A percentile compares a stretch with the other conserved stretches of the same genome.
Evolutionary conservation across 2,113 vertebrate species (phyloP).

Genomic region (Corythornis madagascariensis): DNA sequence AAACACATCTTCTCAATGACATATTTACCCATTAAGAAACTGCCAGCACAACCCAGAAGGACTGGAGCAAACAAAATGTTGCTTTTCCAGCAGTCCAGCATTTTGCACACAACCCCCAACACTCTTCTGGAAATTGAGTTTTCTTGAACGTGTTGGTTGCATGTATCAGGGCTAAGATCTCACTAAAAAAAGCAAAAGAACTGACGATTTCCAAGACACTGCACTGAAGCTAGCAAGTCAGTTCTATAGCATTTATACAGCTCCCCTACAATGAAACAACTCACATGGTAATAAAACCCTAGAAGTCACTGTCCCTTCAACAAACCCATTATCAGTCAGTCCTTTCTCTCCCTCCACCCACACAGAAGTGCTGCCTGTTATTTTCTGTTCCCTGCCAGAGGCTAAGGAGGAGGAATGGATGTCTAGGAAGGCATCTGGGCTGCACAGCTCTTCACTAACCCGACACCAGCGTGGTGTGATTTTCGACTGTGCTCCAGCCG

Average conservation of each 20-base stretch:
- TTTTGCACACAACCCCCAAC: background rate
- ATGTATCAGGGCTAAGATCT: background rate
- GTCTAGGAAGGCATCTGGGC: constrained; percentile 46
- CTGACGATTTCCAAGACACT: background rate
- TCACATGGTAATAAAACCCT: background rate
- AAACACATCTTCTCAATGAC: background rate
- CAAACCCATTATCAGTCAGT: background rate
- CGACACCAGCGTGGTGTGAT: background rate
- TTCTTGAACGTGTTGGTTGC: background rate
- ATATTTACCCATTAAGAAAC: background rate
- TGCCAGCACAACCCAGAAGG: background rate
- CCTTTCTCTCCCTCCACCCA: background rate
- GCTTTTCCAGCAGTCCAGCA: background rate
- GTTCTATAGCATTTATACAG: background rate
- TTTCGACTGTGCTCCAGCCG: background rate
- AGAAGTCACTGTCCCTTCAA: background rate
- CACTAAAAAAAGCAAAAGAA: background rate
- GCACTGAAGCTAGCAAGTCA: background rate
- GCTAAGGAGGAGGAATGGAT: constrained; percentile 34
- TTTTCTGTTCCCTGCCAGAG: background rate
- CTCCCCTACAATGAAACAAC: background rate
- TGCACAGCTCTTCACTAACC: constrained; percentile 29
- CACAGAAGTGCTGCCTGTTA: background rate
- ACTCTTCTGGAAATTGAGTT: background rate
- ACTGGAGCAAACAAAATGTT: background rate